A percentile compares a stretch with the other conserved stretches of the same genome.
Conservation (phyloP, 2,888 invertebrate genomes). For the Urechis unicinctus region DNA sequence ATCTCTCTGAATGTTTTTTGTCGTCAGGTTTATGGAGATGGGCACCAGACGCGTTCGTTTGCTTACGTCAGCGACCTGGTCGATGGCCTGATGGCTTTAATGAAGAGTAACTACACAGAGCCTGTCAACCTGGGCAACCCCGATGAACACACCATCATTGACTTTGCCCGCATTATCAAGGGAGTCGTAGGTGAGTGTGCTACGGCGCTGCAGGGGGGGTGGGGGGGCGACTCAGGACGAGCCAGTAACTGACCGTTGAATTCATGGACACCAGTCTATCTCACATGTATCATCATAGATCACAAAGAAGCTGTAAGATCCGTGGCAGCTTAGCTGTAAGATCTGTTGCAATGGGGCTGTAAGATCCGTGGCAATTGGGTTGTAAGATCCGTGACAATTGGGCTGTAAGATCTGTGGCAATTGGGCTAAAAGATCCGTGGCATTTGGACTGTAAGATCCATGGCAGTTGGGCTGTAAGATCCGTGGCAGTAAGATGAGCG, state of each 20-base stretch:
- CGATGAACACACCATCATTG: constrained; percentile 90
- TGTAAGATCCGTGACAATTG: too few relatives aligned
- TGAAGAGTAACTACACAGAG: constrained; percentile 86
- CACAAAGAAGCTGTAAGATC: background rate
- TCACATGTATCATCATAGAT: too few relatives aligned
- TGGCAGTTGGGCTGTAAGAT: too few relatives aligned
- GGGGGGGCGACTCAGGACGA: background rate
- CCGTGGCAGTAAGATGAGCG: too few relatives aligned
- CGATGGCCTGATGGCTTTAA: constrained; percentile 83
- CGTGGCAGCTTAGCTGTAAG: background rate
- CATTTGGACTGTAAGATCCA: too few relatives aligned
- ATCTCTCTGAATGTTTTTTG: too few relatives aligned
- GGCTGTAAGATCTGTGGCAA: too few relatives aligned
- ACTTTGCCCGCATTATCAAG: constrained; percentile 55
- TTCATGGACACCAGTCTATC: too few relatives aligned
- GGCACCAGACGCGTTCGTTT: constrained; percentile 76
- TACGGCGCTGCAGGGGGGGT: background rate
- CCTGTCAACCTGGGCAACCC: constrained; percentile 98
- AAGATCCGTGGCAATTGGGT: too few relatives aligned
- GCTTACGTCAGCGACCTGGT: constrained; percentile 97
- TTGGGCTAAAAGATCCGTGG: too few relatives aligned
- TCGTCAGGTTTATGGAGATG: constrained; percentile 58
- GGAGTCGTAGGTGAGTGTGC: constrained; percentile 52
- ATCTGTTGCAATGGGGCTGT: too few relatives aligned
- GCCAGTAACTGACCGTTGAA: too few relatives aligned